These are phyloP conservation scores for Halichondria panicea DNA, from an alignment of 37 sponge, comb jelly and placozoan species.

Conservation along the genomic window DNA sequence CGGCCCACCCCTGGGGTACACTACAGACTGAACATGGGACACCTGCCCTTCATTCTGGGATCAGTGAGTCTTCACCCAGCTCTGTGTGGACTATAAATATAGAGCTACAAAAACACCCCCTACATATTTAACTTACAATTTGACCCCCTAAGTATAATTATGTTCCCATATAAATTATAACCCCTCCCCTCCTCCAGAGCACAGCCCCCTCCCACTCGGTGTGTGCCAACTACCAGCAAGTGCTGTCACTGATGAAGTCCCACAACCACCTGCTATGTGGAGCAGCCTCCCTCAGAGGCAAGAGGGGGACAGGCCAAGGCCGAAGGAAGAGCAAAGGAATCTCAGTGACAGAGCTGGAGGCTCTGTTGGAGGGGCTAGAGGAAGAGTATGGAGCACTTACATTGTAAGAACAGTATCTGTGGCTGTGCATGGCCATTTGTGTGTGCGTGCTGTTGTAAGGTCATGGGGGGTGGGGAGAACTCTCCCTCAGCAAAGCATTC, in stretches of 20 bases:
- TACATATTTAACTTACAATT: neutral
- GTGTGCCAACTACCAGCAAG: conserved; percentile 66
- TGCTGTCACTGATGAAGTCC: conserved; percentile 64
- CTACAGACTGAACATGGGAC: conserved; percentile 57
- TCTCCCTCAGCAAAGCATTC: too few species aligned
- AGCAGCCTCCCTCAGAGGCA: conserved; percentile 32
- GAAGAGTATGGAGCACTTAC: conserved; percentile 45
- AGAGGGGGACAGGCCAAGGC: neutral
- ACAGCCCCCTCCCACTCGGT: conserved; percentile 76
- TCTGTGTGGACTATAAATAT: neutral
- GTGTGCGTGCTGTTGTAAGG: neutral
- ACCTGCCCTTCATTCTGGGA: conserved; percentile 75
- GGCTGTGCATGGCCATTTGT: neutral
- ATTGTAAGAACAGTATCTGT: conserved; percentile 27
- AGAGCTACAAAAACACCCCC: neutral
- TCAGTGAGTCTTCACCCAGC: conserved; percentile 32
- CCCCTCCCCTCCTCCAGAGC: conserved; percentile 37
- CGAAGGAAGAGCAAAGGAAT: neutral
- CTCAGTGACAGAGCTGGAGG: conserved; percentile 29
- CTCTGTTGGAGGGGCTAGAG: conserved; percentile 46
- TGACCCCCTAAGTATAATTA: neutral
- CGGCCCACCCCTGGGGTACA: conserved; percentile 47
- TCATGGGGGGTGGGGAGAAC: neutral
- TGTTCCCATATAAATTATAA: neutral
- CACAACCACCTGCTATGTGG: conserved; percentile 71